phyloP scores from a whole-genome alignment of 2,797 vertebrate genomes.

The Pyrocephalus nanus region DNA sequence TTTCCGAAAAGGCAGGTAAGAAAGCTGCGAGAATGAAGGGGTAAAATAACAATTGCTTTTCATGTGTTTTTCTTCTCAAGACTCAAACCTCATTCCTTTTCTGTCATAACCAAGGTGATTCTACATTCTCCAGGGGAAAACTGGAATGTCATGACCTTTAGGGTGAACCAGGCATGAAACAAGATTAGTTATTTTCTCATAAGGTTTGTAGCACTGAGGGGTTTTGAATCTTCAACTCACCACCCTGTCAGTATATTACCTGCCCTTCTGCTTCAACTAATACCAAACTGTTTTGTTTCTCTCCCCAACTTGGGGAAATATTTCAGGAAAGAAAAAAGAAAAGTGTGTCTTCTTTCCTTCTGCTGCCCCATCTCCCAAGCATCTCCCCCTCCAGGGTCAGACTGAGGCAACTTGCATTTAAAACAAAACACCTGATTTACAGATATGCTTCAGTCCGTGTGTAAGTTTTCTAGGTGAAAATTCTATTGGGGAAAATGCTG shows the following conservation, averaged over 20 bases:
- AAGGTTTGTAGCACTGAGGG: neutral
- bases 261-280: neutral
- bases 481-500: neutral
- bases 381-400: neutral
- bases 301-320: neutral
- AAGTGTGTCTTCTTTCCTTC: neutral
- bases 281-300: neutral
- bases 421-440: neutral
- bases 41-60: neutral
- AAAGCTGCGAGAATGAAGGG: neutral
- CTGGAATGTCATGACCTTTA: neutral
- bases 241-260: neutral
- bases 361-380: neutral
- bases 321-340: neutral
- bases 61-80: neutral
- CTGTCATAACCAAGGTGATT: neutral
- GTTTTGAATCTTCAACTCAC: neutral
- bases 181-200: neutral
- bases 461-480: conserved; percentile 40
- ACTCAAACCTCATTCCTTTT: neutral
- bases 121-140: neutral
- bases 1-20: neutral
- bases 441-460: neutral
- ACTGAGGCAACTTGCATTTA: conserved; percentile 14
- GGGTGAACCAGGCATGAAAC: neutral